Evolutionary conservation across 2,797 vertebrate species (phyloP), one percentile per base, ranked within the genome.

Genomic region (Acipenser transmontanus): DNA sequence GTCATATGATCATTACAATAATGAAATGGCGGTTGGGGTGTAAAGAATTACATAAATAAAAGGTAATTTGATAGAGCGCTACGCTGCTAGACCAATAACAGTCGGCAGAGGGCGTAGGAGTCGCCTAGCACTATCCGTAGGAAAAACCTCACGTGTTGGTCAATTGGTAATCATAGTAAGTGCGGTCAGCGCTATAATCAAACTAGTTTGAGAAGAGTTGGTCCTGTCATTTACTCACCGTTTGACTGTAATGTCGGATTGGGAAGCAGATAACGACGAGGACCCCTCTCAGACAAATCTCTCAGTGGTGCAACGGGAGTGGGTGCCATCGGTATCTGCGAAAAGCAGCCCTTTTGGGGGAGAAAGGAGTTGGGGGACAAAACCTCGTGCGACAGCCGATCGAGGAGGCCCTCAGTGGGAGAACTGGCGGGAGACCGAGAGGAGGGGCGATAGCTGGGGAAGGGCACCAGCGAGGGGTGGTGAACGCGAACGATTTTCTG

Each of bases 241-340:
- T 48, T 50, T 52, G 47, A 57, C 20, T 13, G 7, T 69, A 47
- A 91, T 91, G 90, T 86, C 86, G 0, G 88, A 91, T 67, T 91
- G 90, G 90, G 89, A 91, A 7, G 86, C 85, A 0, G 87, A 89
- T 1, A 77, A 78, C 10, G 62, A 80, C 2, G 70, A 50, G 7
- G 13, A 59, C 6, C 12, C 3, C 9, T 61, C 13, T 49, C 9
- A 0, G 0, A 47, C 0, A 66, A 66, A 62, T 0, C 51, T 0
- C 49, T 17, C 34, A 34, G 34, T 4, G 34, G 34, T 34, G 4
- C 48, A 7, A 1, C 13, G 64, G 1, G 34, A 69, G 7, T 60
- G 49, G 62, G 72, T 57, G 7, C 12, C 3, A 1, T 17, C 47
- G 1, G n/a, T 66, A 0, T 0, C 0, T 0, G 7, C 47, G 7